Evolutionary conservation across 2,113 vertebrate species (phyloP).

Genomic region (Passer domesticus): DNA sequence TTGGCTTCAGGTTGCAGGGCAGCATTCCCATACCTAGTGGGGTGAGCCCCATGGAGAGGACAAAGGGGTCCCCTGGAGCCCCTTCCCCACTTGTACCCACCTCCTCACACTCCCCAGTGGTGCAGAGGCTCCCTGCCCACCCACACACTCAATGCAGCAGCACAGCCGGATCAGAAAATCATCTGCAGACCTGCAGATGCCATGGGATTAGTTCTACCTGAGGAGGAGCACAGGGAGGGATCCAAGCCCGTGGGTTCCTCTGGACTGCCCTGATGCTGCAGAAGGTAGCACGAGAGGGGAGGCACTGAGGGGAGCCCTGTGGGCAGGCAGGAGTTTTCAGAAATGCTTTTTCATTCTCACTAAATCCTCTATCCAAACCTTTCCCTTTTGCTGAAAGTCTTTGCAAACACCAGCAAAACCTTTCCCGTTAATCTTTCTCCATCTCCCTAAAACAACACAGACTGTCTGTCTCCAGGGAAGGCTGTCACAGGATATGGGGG

Average conservation of each 20-base stretch:
- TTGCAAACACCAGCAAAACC: constrained; percentile 53
- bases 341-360: not conserved
- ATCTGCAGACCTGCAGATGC: not conserved
- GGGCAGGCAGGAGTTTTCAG: not conserved
- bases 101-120: not conserved
- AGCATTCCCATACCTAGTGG: not conserved
- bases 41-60: not conserved
- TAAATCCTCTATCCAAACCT: constrained; percentile 34
- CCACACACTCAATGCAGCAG: not conserved
- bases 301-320: not conserved
- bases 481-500: constrained; percentile 64
- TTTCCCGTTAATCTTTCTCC: constrained; percentile 65
- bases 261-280: not conserved
- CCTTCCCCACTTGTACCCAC: not conserved
- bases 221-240: not conserved
- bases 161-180: not conserved
- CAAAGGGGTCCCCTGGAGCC: not conserved
- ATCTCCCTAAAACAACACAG: constrained; percentile 69
- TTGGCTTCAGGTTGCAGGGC: not conserved
- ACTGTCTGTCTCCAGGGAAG: constrained; percentile 71
- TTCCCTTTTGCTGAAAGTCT: constrained; percentile 27
- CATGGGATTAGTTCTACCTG: not conserved
- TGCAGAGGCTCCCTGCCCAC: not conserved
- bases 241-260: not conserved
- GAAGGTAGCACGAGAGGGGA: not conserved